These are phyloP conservation scores for Chionomys nivalis DNA, from an alignment of 2,113 vertebrate species.

Conservation along the genomic window DNA sequence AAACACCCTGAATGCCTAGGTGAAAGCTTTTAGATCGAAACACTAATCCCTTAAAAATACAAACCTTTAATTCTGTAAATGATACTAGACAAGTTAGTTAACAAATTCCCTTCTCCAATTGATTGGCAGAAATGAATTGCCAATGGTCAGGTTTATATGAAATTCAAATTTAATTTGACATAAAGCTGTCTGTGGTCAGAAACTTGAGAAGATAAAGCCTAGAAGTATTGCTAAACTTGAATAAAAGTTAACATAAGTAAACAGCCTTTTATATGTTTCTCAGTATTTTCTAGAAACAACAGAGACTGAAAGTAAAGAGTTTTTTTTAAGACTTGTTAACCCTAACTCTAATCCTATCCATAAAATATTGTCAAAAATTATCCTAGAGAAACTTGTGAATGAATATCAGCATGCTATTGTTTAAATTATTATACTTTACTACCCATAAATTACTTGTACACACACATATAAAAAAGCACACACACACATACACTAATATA, in stretches of 20 bases:
- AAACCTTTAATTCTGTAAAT: not conserved
- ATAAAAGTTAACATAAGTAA: not conserved
- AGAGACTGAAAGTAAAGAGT: not conserved
- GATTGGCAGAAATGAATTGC: not conserved
- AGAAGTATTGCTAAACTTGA: not conserved
- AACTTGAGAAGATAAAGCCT: not conserved
- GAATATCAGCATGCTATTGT: not conserved
- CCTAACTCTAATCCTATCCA: too few species aligned
- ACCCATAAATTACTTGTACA: not conserved
- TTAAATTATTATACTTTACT: not conserved
- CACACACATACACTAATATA: not conserved
- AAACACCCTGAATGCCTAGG: not conserved
- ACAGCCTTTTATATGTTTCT: not conserved
- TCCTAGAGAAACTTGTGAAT: not conserved
- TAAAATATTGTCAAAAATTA: not conserved
- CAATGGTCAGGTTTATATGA: not conserved
- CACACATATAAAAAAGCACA: not conserved
- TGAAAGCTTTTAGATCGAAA: not conserved
- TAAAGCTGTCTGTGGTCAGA: not conserved
- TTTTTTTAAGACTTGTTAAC: not conserved
- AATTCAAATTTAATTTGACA: constrained; percentile 4
- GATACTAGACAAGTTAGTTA: not conserved
- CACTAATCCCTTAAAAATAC: not conserved
- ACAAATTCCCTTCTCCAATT: not conserved
- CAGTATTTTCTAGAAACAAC: not conserved